These are phyloP conservation scores for Ferrisia virgata DNA, from an alignment of 2,888 invertebrate species.

Conservation along the genomic window DNA sequence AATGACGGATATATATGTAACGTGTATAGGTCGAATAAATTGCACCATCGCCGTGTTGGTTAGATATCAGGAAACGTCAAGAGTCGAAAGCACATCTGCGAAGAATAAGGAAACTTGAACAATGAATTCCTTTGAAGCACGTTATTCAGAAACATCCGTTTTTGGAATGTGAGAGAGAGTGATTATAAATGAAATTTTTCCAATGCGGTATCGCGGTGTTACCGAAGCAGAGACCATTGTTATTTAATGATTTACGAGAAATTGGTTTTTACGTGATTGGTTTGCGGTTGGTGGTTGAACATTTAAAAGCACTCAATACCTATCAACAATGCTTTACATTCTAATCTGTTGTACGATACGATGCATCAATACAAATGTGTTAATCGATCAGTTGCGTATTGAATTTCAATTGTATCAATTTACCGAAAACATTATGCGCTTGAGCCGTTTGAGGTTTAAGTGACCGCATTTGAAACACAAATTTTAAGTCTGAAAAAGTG, in stretches of 20 bases:
- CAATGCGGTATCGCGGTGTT: slow-evolving; percentile 3
- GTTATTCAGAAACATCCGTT: slow-evolving; percentile 27
- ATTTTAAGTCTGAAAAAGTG: no score
- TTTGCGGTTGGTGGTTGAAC: slow-evolving; percentile 5
- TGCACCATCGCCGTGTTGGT: neutral
- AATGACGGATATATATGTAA: slow-evolving; percentile 8
- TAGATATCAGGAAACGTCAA: slow-evolving; percentile 17
- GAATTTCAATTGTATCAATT: neutral
- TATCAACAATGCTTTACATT: neutral
- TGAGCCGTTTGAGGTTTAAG: no score
- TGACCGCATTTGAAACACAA: no score
- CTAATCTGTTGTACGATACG: neutral
- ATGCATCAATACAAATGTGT: slow-evolving; percentile 22
- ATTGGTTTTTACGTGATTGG: slow-evolving; percentile 33
- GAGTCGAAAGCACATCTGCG: slow-evolving; percentile 6
- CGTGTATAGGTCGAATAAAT: neutral
- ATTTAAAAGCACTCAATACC: slow-evolving; percentile 32
- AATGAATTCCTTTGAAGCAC: neutral
- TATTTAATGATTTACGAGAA: slow-evolving; percentile 30
- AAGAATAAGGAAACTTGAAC: slow-evolving; percentile 28
- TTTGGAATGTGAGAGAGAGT: slow-evolving; percentile 16
- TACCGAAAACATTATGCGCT: neutral
- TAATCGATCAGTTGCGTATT: slow-evolving; percentile 12
- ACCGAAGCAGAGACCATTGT: neutral
- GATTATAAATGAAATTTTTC: slow-evolving; percentile 32